phyloP scores from a whole-genome alignment of 1,140 invertebrate genomes.

The Drosophila fuyamai region DNA sequence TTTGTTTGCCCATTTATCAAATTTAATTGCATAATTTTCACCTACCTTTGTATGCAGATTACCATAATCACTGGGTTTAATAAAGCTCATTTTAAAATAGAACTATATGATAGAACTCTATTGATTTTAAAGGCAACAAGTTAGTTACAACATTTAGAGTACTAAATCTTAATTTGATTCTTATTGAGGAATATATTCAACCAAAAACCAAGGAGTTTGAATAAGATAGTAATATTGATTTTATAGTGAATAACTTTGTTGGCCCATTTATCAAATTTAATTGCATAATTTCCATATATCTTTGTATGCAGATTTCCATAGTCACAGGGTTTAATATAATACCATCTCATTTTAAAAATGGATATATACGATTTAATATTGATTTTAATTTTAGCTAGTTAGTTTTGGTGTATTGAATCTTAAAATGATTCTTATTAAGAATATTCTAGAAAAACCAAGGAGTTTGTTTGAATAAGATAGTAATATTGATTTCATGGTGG shows the following conservation, averaged over 20 bases:
- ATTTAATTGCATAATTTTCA: constrained; percentile 81
- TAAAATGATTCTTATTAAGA: background rate
- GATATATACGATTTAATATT: constrained; percentile 3
- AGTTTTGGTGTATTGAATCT: too few relatives aligned
- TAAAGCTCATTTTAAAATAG: constrained; percentile 30
- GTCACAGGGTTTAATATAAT: constrained; percentile 7
- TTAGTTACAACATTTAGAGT: too few relatives aligned
- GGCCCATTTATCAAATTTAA: constrained; percentile 74
- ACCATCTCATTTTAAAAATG: constrained; percentile 31
- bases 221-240: background rate
- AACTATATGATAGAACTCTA: background rate
- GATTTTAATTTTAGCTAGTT: constrained; percentile 14
- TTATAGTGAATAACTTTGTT: constrained; percentile 47
- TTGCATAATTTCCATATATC: constrained; percentile 73
- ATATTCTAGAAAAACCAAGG: background rate
- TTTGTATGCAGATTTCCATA: constrained; percentile 13
- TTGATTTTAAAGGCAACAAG: too few relatives aligned
- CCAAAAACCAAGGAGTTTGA: background rate
- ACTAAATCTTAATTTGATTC: background rate
- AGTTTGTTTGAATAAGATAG: background rate
- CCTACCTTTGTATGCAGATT: constrained; percentile 24
- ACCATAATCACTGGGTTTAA: background rate
- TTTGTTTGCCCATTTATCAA: constrained; percentile 73
- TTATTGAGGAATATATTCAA: background rate
- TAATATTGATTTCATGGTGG: constrained; percentile 3